Conservation (phyloP, 2,113 vertebrate species). For the Microcebus griseorufus region DNA sequence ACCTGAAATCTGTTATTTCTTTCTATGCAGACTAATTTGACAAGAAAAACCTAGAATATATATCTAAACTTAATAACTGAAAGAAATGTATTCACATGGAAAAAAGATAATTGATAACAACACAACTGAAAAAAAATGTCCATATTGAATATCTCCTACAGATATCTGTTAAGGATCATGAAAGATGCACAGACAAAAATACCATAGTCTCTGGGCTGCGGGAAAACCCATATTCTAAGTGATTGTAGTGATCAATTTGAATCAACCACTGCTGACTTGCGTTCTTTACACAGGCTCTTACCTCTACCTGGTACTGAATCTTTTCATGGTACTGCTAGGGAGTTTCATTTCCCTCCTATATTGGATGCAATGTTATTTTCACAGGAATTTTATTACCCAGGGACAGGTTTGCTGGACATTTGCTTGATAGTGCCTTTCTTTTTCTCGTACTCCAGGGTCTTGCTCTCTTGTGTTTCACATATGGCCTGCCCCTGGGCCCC, state of each 20-base stretch:
- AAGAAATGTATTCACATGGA: conserved; percentile 17
- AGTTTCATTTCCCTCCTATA: background rate
- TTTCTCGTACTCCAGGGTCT: background rate
- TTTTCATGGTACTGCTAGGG: background rate
- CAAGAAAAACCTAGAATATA: background rate
- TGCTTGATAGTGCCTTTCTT: background rate
- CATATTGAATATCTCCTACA: background rate
- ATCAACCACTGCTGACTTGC: background rate
- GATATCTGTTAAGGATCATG: background rate
- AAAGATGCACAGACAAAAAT: background rate
- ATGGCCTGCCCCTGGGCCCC: background rate
- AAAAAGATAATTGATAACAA: conserved; percentile 1
- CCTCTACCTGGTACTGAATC: background rate
- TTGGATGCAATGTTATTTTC: background rate
- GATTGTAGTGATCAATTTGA: background rate
- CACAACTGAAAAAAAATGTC: background rate
- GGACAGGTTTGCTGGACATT: background rate
- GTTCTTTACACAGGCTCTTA: background rate
- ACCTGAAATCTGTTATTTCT: background rate
- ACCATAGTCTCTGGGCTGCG: background rate
- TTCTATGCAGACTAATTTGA: background rate
- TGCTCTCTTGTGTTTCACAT: background rate
- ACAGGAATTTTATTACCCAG: background rate
- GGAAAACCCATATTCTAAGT: background rate
- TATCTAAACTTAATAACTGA: conserved; percentile 26